phyloP scores from a whole-genome alignment of 92 coral and sea anemone genomes.

The Porites cylindrica region DNA sequence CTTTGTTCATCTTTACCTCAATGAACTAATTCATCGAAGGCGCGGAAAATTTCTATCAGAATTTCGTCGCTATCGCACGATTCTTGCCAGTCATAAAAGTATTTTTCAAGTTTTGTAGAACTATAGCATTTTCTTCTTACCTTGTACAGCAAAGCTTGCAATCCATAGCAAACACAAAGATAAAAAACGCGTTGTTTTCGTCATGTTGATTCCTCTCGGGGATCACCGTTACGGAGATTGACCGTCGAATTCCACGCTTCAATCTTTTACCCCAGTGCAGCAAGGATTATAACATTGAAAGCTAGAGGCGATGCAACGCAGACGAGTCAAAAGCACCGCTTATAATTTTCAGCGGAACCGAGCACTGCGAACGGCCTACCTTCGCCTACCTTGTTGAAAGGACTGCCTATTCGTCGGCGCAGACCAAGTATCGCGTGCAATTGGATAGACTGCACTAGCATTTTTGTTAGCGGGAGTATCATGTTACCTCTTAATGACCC shows the following conservation, averaged over 20 bases:
- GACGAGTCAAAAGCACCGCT: not conserved
- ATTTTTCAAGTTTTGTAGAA: not conserved
- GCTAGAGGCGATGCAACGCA: not conserved
- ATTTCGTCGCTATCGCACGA: not conserved
- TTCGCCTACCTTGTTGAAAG: constrained; percentile 47
- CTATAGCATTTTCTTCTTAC: not conserved
- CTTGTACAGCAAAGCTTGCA: constrained; percentile 21
- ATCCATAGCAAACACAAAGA: constrained; percentile 20
- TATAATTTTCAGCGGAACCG: not conserved
- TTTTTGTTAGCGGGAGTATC: constrained; percentile 34
- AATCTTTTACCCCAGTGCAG: not conserved
- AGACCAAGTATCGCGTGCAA: constrained; percentile 32
- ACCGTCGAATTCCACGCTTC: constrained; percentile 6
- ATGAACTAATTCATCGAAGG: constrained; percentile 6
- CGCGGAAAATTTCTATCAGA: not conserved
- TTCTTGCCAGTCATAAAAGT: not conserved
- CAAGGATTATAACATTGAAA: constrained; percentile 6
- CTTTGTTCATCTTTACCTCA: constrained; percentile 24
- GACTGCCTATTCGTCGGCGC: constrained; percentile 26
- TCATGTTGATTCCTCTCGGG: not conserved
- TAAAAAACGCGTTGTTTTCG: constrained; percentile 8
- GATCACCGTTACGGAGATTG: not conserved
- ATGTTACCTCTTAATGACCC: constrained; percentile 13
- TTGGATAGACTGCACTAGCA: constrained; percentile 15
- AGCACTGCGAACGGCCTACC: constrained; percentile 38